Percentiles rank a stretch among this genome's conserved stretches.
These are phyloP conservation scores for Montifringilla adamsi DNA, from an alignment of 2,113 vertebrate genomes.

Conservation along the genomic window DNA sequence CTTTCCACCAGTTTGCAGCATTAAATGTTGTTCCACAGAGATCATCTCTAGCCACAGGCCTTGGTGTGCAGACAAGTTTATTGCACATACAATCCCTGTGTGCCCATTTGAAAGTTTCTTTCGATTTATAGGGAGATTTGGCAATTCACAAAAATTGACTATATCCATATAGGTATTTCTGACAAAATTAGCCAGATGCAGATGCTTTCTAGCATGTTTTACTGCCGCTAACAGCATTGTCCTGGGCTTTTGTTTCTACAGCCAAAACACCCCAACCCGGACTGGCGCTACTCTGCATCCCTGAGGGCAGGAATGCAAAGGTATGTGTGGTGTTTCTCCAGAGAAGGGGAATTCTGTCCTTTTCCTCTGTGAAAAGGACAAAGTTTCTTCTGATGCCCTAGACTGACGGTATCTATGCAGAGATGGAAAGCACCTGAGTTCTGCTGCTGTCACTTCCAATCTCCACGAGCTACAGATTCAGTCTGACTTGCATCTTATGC, in stretches of 20 bases:
- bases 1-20: background rate
- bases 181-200: background rate
- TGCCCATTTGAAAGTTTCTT: background rate
- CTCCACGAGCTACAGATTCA: background rate
- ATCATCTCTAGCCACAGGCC: background rate
- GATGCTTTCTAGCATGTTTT: background rate
- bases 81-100: background rate
- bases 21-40: background rate
- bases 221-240: constrained; percentile 33
- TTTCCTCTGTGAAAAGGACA: background rate
- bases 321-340: constrained; percentile 70
- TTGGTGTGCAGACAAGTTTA: background rate
- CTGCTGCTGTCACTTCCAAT: constrained; percentile 14
- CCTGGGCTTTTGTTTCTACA: constrained; percentile 78
- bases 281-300: constrained; percentile 98
- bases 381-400: background rate
- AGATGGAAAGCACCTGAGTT: background rate
- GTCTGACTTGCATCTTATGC: background rate
- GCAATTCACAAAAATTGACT: background rate
- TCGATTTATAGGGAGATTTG: background rate
- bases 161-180: background rate
- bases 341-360: background rate
- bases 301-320: constrained; percentile 97
- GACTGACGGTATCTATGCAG: background rate
- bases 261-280: constrained; percentile 87